Evolutionary conservation across 2,888 invertebrate species (phyloP).

Genomic region (Pimpla rufipes): DNA sequence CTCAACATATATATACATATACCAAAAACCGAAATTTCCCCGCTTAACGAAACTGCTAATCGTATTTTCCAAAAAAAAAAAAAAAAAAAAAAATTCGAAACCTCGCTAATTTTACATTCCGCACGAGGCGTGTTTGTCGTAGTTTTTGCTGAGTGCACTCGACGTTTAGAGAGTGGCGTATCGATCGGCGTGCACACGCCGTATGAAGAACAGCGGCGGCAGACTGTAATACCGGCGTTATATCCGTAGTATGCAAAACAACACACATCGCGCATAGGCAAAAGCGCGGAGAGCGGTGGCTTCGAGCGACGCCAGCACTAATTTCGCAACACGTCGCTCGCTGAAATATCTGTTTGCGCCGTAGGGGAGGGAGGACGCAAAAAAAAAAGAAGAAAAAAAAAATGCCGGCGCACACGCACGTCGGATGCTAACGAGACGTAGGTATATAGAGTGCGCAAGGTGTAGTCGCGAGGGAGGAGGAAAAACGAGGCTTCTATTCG

Average conservation of each 20-base stretch:
- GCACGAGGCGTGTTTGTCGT: background rate
- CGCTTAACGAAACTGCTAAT: no score
- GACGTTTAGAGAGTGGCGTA: conserved; percentile 48
- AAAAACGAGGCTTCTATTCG: conserved; percentile 49
- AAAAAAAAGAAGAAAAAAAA: conserved; percentile 3
- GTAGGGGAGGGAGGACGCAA: no score
- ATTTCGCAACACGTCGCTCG: conserved; percentile 38
- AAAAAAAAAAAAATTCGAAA: background rate
- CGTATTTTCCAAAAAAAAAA: no score
- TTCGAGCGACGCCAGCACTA: conserved; percentile 13
- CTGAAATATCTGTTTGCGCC: conserved; percentile 19
- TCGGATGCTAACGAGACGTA: conserved; percentile 19
- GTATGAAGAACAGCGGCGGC: background rate
- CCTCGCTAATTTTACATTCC: background rate
- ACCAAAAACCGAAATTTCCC: no score
- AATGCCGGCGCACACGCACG: background rate
- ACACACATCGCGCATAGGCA: conserved; percentile 6
- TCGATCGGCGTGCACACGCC: conserved; percentile 31
- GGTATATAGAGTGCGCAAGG: background rate
- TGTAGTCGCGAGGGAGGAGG: background rate
- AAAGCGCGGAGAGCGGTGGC: background rate
- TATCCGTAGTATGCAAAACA: conserved; percentile 14
- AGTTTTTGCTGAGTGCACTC: conserved; percentile 35
- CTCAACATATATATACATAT: no score
- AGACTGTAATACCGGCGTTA: background rate